phyloP scores from a whole-genome alignment of 2,113 vertebrate species.

The Aix galericulata region DNA sequence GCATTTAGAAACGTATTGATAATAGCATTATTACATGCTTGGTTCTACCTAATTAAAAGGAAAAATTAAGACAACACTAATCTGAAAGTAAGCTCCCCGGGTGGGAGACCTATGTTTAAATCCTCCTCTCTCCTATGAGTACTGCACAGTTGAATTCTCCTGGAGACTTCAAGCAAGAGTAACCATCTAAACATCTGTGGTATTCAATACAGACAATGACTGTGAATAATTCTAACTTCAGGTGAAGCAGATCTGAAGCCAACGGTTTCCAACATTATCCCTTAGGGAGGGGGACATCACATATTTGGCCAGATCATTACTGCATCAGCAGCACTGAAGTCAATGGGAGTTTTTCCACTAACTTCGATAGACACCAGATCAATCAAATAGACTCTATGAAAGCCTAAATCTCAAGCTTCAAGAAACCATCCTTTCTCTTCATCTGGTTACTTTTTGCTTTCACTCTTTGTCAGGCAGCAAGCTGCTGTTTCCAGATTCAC shows the following conservation, averaged over 20 bases:
- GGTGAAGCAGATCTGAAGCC: neutral
- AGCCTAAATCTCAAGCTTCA: neutral
- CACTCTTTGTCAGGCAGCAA: neutral
- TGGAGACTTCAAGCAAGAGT: neutral
- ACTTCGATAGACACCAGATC: neutral
- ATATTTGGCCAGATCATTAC: neutral
- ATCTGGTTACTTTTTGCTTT: neutral
- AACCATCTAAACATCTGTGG: neutral
- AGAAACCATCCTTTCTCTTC: neutral
- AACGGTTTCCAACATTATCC: neutral
- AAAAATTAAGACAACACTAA: neutral
- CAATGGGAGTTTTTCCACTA: neutral
- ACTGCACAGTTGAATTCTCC: neutral
- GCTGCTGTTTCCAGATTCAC: neutral
- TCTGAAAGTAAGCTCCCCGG: neutral
- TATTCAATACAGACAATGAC: neutral
- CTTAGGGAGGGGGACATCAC: neutral
- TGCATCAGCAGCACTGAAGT: neutral
- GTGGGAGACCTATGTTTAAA: accelerated
- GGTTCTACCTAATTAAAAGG: neutral
- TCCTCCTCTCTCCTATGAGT: neutral
- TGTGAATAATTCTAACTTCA: neutral
- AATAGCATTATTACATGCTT: neutral
- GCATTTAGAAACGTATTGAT: neutral
- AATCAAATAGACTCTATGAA: neutral